Evolutionary conservation across 2,888 invertebrate genomes (phyloP), one percentile per base, ranked within the genome.

Genomic region (Drosophila formosana): DNA sequence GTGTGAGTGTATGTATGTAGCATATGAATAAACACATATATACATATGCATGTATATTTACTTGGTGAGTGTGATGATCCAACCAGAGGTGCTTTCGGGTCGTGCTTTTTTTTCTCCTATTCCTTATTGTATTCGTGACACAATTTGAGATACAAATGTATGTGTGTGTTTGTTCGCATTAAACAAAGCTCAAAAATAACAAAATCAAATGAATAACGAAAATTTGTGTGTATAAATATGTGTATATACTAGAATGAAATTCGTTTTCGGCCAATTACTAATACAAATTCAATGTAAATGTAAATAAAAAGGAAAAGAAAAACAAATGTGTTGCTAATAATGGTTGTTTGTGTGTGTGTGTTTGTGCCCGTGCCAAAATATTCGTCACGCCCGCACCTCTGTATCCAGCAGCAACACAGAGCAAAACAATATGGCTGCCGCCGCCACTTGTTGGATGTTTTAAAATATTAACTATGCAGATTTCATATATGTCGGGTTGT

Each of bases 361-460:
- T 63, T 30, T 30, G 39, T 45, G 39, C 41, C 62, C 60, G 63
- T 60, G 66, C 70, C 45, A 67, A 72, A 66, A 65, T 65, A 69
- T 63, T 75, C 56, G 75, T 75, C 69, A 75, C 72, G 75, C 75
- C 75, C 72, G 72, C 75, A 75, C 69, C 68, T 69, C 68, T 72
- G 66, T 61, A 71, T 63, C 63, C 37, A 64, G 66, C 62, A 72
- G 45, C 41, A 72, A 50, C 50, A 47, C 60, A 64, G 58, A 76
- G 70, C 77, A 85, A 90, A 90, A 85, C 90, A 91, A 91, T 86
- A 91, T 91, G 91, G 91, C 91, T 89, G 84, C 83, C 82, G 67
- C 72, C 89, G 89, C 90, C 91, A 91, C 91, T 91, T 91, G 91
- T 92, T 92, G 90, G 89, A 89, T 90, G 90, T 80, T 72, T 56